Conservation (phyloP, 2,113 vertebrate genomes). For the Carassius auratus region DNA sequence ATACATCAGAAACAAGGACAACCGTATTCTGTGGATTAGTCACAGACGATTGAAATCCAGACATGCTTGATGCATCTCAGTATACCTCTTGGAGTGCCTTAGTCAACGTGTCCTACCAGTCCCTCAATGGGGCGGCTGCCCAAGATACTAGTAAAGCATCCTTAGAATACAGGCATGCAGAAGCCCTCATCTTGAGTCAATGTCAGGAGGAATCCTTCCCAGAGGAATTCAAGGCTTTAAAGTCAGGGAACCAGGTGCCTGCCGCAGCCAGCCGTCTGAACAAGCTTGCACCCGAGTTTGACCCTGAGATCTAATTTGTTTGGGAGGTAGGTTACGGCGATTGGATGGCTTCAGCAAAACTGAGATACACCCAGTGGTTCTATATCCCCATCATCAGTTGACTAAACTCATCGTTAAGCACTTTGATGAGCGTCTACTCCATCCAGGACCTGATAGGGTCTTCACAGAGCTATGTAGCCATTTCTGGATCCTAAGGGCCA, state of each 20-base stretch:
- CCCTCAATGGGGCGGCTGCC: background rate
- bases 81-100: background rate
- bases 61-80: background rate
- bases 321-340: too few species aligned
- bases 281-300: background rate
- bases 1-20: background rate
- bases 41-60: background rate
- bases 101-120: background rate
- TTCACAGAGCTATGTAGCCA: too few species aligned
- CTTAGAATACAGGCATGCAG: background rate
- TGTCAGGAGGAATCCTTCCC: background rate
- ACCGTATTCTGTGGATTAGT: background rate
- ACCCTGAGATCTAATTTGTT: background rate
- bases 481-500: too few species aligned
- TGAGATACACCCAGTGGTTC: too few species aligned
- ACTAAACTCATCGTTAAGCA: too few species aligned
- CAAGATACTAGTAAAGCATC: background rate
- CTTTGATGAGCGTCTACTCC: too few species aligned
- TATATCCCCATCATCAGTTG: too few species aligned
- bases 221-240: background rate
- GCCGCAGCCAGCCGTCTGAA: background rate
- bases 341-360: too few species aligned
- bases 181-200: background rate
- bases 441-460: too few species aligned
- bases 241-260: background rate